A percentile compares a stretch with the other conserved stretches of the same genome.
These are phyloP conservation scores for Thalassarche chlororhynchos DNA, from an alignment of 2,113 vertebrate genomes.

Conservation along the genomic window DNA sequence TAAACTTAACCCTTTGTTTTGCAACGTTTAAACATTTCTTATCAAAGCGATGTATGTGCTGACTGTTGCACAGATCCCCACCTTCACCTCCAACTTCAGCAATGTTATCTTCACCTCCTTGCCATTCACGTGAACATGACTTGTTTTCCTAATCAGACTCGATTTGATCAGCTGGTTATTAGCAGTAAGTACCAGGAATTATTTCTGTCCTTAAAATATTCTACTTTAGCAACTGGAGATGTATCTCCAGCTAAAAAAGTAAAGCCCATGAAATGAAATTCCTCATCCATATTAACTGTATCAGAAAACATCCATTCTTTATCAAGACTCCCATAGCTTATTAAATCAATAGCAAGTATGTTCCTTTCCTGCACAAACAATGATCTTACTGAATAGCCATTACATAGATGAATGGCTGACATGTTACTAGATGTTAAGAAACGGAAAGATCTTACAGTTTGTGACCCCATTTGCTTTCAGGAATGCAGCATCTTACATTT, in stretches of 20 bases:
- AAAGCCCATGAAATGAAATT: neutral
- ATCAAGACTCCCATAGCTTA: neutral
- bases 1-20: neutral
- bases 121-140: neutral
- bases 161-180: neutral
- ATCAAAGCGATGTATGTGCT: fast-evolving
- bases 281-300: neutral
- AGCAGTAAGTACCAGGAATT: neutral
- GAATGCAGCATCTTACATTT: neutral
- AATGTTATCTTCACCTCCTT: neutral
- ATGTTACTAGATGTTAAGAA: neutral
- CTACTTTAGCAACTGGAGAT: neutral
- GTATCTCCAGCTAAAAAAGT: neutral
- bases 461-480: neutral
- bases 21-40: neutral
- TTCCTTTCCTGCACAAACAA: neutral
- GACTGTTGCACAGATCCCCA: neutral
- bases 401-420: neutral
- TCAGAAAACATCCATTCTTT: neutral
- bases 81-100: neutral
- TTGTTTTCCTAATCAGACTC: neutral
- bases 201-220: neutral
- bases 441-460: neutral
- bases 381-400: neutral
- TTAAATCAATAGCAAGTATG: neutral